Base-by-base conservation (phyloP, 1,140 invertebrate species). In the Mercenaria mercenaria region DNA sequence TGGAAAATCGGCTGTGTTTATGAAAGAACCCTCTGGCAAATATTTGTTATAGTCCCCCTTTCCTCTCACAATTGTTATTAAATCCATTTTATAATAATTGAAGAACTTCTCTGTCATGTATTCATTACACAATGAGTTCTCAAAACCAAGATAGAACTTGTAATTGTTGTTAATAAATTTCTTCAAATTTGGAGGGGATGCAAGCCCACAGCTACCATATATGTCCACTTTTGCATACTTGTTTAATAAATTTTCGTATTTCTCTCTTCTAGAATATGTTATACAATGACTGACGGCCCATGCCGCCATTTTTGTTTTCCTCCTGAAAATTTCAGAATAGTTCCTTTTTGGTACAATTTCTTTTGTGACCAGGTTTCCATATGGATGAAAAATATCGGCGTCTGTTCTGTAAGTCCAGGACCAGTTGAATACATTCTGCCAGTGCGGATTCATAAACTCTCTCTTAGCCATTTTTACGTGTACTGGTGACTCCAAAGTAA, bases 81-180 rank as follows among this genome's bases (percentile, higher is more conserved):
- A 96, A 52, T 94, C 90, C 20, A 80, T 82, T 26, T 64, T 59
- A 29, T 90, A 89, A 34, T 91, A 80, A 41, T 77, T 39, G 8
- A 91, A 89, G 94, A 98, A 99, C 95, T 99, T 99, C 95, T 99
- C 99, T 0, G 99, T 99, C 69, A 99, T 98, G 95, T 99, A 99
- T 96, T 99, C 99, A 76, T 97, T 97, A 95, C 99, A 99, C 93
- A 99, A 99, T 0, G 98, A 99, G 96, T 99, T 99, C 96, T 96
- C 96, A 89, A 96, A 96, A 11, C 96, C 87, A 11, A 97, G 81
- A 86, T 96, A 96, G 74, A 95, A 95, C 80, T 95, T 95, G 86
- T 95, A 95, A 56, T 93, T 80, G 6, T 80, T 87, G 18, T 79
- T 67, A 15, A 95, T 34, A 69, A 91, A 86, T 34, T 88, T 39